phyloP scores from a whole-genome alignment of 2,113 vertebrate species.

The Tauraco erythrolophus region DNA sequence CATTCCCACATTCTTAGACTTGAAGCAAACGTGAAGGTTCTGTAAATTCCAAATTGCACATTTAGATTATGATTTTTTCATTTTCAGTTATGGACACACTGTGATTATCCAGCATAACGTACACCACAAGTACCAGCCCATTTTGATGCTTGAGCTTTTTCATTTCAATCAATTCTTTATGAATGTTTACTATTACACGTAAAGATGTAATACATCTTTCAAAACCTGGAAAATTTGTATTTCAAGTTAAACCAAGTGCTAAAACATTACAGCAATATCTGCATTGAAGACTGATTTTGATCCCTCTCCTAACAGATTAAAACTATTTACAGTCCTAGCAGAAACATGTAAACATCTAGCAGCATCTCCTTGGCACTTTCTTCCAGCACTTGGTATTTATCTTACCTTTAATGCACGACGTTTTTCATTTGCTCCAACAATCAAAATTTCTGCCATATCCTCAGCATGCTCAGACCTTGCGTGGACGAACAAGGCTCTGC shows the following conservation, averaged over 20 bases:
- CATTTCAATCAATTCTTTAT: not conserved
- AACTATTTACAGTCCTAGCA: not conserved
- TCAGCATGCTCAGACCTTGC: constrained; percentile 82
- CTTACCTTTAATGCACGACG: constrained; percentile 83
- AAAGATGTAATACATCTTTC: not conserved
- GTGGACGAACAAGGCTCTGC: constrained; percentile 83
- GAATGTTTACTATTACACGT: not conserved
- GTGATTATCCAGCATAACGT: not conserved
- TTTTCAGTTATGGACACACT: not conserved
- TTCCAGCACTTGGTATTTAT: not conserved
- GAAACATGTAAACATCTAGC: not conserved
- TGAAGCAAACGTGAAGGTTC: accelerated
- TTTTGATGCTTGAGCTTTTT: not conserved
- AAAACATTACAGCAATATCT: not conserved
- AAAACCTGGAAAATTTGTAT: not conserved
- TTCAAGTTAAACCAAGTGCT: not conserved
- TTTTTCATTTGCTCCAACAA: constrained; percentile 75
- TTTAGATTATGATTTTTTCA: not conserved
- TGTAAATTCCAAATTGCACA: not conserved
- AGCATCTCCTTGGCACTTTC: not conserved
- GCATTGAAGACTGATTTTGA: not conserved
- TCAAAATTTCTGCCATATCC: constrained; percentile 87
- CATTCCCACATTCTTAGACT: accelerated
- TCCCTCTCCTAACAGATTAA: not conserved
- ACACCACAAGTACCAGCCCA: not conserved